Conservation (phyloP, 92 coral and sea anemone genomes). For the Porites evermanni region DNA sequence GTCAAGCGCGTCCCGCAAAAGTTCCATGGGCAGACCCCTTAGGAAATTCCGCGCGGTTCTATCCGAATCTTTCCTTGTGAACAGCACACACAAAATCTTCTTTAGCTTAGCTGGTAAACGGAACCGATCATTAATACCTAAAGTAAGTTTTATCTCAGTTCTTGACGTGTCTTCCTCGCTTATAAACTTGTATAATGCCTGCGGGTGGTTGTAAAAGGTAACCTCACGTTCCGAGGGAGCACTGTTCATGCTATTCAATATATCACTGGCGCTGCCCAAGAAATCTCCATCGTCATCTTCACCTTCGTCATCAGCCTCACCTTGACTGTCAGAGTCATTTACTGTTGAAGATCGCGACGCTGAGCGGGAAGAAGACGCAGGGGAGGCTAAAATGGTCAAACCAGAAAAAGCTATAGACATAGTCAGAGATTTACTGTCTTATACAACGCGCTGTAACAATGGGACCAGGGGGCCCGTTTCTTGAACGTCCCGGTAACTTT, state of each 20-base stretch:
- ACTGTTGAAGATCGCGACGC: conserved; percentile 24
- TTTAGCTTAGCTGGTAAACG: conserved; percentile 56
- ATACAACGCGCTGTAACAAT: too few relatives aligned
- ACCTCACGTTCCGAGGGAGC: conserved; percentile 43
- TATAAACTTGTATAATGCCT: conserved; percentile 78
- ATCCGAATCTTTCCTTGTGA: conserved; percentile 79
- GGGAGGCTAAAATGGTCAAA: conserved; percentile 13
- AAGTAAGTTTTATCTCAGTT: conserved; percentile 69
- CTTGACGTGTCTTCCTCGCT: conserved; percentile 79
- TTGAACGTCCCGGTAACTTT: too few relatives aligned
- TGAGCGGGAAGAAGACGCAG: not conserved
- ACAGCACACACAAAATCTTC: conserved; percentile 79
- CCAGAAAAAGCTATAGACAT: not conserved
- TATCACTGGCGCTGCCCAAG: conserved; percentile 62
- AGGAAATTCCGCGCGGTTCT: conserved; percentile 74
- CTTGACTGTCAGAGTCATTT: conserved; percentile 6
- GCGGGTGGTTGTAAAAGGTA: conserved; percentile 62
- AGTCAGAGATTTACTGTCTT: too few relatives aligned
- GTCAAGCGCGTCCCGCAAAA: conserved; percentile 60
- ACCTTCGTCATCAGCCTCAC: conserved; percentile 23
- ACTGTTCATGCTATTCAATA: conserved; percentile 56
- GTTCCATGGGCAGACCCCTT: conserved; percentile 48
- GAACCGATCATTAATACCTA: conserved; percentile 69
- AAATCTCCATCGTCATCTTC: conserved; percentile 58
- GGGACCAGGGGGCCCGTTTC: too few relatives aligned